Evolutionary conservation across 2,113 vertebrate species (phyloP), one percentile per base, ranked within the genome.

Genomic region (Phaetusa simplex): DNA sequence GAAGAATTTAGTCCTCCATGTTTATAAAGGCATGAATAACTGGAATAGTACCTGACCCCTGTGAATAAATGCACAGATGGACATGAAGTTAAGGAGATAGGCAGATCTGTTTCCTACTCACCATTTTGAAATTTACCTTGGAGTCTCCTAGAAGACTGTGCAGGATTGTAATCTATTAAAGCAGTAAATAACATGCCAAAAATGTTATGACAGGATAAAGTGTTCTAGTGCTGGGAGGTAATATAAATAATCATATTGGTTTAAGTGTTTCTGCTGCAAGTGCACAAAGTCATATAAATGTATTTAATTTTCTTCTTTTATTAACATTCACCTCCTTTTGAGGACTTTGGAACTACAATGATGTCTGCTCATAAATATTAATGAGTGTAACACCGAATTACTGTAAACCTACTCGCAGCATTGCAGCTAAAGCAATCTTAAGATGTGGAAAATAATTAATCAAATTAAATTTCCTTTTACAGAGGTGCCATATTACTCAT

Each of bases 381-480:
- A 95, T 50, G 69, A 94, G 69, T 83, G 52, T 43, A 95, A 93
- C 72, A 95, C 38, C 91, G 49, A 88, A 43, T 97, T 97, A 72
- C 83, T 30, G 1, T 73, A 95, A 97, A 90, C 15, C 56, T 96
- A n/a, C 40, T 87, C 93, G 52, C 36, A 89, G 9, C 47, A 92
- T 47, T 95, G 49, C 24, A 97, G 47, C 56, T 79, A 90, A 82
- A 97, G 55, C 64, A 96, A 90, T 71, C 32, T 38, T 95, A 95
- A 94, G 9, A 96, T 88, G 66, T 80, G 84, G 83, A 92, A 97
- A 97, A 95, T 87, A 96, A 94, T 95, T 38, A 94, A 93, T 97
- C 55, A 96, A 96, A 96, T 91, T 90, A 90, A 95, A 95, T 96
- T 95, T 96, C 27, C 52, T 92, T 94, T 96, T 96, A 94, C 95